Base-by-base conservation (phyloP, 2,113 vertebrate species). In the Myxocyprinus asiaticus region DNA sequence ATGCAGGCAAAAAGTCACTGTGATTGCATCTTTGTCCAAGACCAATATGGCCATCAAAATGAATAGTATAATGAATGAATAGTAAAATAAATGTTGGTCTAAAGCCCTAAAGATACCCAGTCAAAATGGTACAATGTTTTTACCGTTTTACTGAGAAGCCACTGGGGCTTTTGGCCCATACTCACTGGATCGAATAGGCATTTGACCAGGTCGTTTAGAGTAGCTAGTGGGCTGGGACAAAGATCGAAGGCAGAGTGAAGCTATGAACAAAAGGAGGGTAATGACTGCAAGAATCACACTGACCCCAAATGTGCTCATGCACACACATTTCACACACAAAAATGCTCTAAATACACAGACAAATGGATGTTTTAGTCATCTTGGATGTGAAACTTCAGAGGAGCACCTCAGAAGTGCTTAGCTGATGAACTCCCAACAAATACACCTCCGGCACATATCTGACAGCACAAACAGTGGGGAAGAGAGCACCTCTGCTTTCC, bases 401-500 rank as follows among this genome's bases (percentile, higher is more conserved):
- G 15, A 76, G 43, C 51, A 78, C 7, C 67, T 70, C 9, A 58
- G 59, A 53, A 76, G 68, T 77, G 75, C 58, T 44, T 68, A 33
- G 17, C 61, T 79, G 76, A 76, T 61, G 65, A 81, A 72, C 75
- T 69, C 51, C 22, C 53, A 84, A 66, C 76, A 15, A 63, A 77
- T 80, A 81, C 77, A 76, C 83, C 79, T 81, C 68, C 55, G 43
- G 64, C 51, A 70, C 66, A 84, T 33, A 74, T 75, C 79, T 74
- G 69, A 81, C 83, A 71, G 79, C 83, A 78, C 66, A 79, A 77
- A 75, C 78, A 59, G 53, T 55, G 71, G 61, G 66, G 76, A 77
- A 79, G 72, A 81, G 81, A 72, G 64, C 72, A 85, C 84, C 79
- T 83, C 81, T 79, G 76, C 78, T 67, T 76, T 83, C 67, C 63